Percentiles rank a stretch among this genome's conserved stretches.
phyloP scores from a whole-genome alignment of 2,113 vertebrate species.

The Sturnira hondurensis region DNA sequence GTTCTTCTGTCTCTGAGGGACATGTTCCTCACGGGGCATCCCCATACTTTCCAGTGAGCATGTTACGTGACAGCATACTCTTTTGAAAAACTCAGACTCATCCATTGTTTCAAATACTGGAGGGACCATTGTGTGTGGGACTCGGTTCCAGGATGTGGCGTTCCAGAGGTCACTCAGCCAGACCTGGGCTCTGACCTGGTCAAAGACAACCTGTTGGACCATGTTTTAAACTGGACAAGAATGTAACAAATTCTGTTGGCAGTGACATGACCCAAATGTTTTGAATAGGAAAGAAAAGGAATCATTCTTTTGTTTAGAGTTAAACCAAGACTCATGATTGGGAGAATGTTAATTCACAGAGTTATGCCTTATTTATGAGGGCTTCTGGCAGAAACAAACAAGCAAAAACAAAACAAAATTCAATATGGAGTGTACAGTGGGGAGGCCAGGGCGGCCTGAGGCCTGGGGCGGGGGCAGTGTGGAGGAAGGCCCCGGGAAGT shows the following conservation, averaged over 20 bases:
- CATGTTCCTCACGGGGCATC: background rate
- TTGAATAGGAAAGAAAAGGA: background rate
- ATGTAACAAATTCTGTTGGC: background rate
- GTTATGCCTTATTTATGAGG: background rate
- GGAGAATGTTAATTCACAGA: background rate
- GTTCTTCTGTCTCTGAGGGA: background rate
- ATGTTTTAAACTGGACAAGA: background rate
- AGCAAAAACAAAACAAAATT: too few relatives aligned
- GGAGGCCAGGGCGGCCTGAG: background rate
- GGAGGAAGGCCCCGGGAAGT: too few relatives aligned
- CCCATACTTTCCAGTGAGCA: background rate
- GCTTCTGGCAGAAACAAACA: background rate
- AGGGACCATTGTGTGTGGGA: background rate
- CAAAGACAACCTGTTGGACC: background rate
- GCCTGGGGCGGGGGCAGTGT: fast-evolving
- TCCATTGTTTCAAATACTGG: background rate
- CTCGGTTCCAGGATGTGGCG: background rate
- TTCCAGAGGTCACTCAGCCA: background rate
- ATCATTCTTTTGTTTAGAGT: background rate
- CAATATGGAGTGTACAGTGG: background rate
- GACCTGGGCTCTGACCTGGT: background rate
- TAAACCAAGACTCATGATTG: background rate
- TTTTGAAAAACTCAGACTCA: background rate
- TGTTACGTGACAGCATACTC: background rate
- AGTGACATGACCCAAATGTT: background rate